Evolutionary conservation across 2,113 vertebrate species (phyloP).

Genomic region (Kobus ellipsiprymnus): DNA sequence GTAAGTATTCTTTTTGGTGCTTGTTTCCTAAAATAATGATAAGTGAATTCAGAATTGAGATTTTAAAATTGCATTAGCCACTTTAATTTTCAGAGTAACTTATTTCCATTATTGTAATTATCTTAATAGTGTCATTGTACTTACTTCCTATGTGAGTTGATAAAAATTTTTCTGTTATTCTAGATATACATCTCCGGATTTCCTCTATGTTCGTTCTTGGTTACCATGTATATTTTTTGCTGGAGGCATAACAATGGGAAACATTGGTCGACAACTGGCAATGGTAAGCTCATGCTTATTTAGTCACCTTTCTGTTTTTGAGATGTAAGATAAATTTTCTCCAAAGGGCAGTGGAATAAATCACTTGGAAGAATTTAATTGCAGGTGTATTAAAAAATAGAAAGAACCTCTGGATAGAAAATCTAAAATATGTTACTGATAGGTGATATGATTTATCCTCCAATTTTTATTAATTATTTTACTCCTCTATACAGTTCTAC

Average conservation of each 20-base stretch:
- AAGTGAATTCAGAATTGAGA: not conserved
- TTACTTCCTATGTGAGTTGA: not conserved
- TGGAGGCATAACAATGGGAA: conserved; percentile 97
- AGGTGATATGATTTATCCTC: not conserved
- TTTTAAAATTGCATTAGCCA: not conserved
- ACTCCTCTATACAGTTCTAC: not conserved
- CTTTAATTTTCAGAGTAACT: not conserved
- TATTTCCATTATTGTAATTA: not conserved
- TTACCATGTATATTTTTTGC: conserved; percentile 98
- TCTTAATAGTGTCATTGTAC: not conserved
- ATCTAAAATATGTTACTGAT: not conserved
- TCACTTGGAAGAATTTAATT: conserved; percentile 23
- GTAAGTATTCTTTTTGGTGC: conserved; percentile 81
- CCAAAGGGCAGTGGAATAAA: not conserved
- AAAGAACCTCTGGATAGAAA: not conserved
- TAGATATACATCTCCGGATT: conserved; percentile 96
- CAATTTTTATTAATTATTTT: not conserved
- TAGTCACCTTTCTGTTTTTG: not conserved
- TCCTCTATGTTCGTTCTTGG: conserved; percentile 97
- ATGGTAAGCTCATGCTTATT: conserved; percentile 83
- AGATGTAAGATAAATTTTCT: not conserved
- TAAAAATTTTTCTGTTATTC: conserved; percentile 57
- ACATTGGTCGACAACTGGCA: conserved; percentile 95
- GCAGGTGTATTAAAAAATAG: not conserved
- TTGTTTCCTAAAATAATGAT: conserved; percentile 24